Base-by-base conservation (phyloP, 1,140 invertebrate species). In the Bombus confusus region DNA sequence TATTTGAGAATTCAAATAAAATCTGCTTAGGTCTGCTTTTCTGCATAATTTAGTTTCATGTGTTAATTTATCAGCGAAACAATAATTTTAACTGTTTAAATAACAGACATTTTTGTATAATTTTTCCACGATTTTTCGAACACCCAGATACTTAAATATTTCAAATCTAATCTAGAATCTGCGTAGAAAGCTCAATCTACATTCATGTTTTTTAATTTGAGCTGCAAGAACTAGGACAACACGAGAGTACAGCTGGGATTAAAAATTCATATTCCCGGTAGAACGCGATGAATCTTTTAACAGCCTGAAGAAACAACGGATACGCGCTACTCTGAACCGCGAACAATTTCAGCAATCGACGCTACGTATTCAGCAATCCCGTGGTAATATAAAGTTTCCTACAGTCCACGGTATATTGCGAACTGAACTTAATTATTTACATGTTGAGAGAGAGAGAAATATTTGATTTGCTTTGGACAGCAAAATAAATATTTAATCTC, bases 211-310 rank as follows among this genome's bases (percentile, higher is more conserved):
- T 78, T 64, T 64, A 39, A 64, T 78, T 64, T 22, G 28, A 12
- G 31, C 59, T 78, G 10, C 57, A 41, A 77, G 39, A 77, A 77
- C 37, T 31, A 22, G 59, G 57, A 39, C 57, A 77, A 77, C 37
- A 22, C 37, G 15, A 64, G 39, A 64, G 34, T 34, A n/a, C 37
- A 31, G 59, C 39, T 5, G 59, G 22, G 59, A 79, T 79, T 79
- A 79, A 66, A 79, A 22, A 79, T 79, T 79, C 76, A 79, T 79
- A 41, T 43, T 79, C n/a, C 22, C 31, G 13, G 41, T 43, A 15
- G 28, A 79, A 43, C n/a, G 18, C 6, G 39, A 31, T 79, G 76
- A 79, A 57, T 66, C 62, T 79, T 79, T 79, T 34, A 76, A 57
- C 43, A 75, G 31, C 43, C n/a, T 31, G n/a, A 52, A 25, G 73